Percentiles rank a stretch among this genome's conserved stretches.
phyloP scores from a whole-genome alignment of 2,113 vertebrate genomes.

The Eolophus roseicapilla region DNA sequence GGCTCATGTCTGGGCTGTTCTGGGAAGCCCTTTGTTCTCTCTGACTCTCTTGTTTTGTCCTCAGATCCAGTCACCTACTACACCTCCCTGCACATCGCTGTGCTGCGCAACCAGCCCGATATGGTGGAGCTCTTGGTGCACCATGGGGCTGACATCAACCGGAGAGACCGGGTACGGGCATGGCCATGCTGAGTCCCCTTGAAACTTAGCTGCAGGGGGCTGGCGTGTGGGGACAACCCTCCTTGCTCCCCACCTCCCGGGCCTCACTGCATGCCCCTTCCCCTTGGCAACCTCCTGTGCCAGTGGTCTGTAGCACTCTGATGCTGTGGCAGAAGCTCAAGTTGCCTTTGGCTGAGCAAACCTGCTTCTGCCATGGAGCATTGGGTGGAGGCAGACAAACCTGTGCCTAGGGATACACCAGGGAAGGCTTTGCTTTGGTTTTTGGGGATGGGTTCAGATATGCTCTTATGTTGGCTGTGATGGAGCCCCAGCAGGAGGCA shows the following conservation, averaged over 20 bases:
- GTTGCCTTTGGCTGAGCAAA: background rate
- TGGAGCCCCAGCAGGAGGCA: background rate
- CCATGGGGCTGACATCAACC: constrained; percentile 86
- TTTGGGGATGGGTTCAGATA: background rate
- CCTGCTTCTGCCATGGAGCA: background rate
- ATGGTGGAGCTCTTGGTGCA: constrained; percentile 83
- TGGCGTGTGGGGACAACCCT: background rate
- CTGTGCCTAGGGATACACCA: fast-evolving
- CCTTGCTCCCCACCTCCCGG: background rate
- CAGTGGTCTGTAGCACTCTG: fast-evolving
- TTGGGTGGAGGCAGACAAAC: background rate
- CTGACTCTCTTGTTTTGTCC: background rate
- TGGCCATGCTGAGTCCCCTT: fast-evolving
- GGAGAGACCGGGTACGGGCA: constrained; percentile 84
- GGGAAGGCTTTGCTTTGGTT: background rate
- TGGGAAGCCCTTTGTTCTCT: background rate
- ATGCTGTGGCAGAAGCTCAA: background rate
- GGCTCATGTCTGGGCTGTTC: fast-evolving
- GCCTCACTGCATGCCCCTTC: fast-evolving
- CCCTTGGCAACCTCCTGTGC: background rate
- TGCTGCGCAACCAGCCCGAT: constrained; percentile 83
- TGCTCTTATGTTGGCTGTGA: fast-evolving
- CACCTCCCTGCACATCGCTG: constrained; percentile 87
- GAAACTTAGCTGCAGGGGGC: background rate
- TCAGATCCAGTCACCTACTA: constrained; percentile 94